Evolutionary conservation across 2,797 vertebrate species (phyloP), one percentile per base, ranked within the genome.

Genomic region (Spinus pinus): DNA sequence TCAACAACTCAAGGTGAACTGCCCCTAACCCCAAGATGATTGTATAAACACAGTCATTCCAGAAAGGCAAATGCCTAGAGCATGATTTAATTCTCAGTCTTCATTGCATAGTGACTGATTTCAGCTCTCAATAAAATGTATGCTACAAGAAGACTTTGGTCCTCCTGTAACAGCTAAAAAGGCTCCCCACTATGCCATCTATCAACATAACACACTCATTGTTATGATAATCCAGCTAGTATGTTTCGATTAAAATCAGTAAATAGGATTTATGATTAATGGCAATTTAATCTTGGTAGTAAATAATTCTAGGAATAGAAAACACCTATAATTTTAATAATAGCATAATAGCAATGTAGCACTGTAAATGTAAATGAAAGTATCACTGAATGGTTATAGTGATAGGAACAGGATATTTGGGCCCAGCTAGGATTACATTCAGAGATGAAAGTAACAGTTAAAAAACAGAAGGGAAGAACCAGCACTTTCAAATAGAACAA

Each of bases 241-340:
- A 67, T 24, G n/a, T 61, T 89, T 74, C 54, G 27, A 92, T 42
- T 81, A 64, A 81, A 88, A 81, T 78, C 28, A 64, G 39, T 71
- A 81, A 73, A 57, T 3, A 81, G 23, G 30, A 57, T 57, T 86
- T 56, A 82, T 54, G n/a, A 82, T 86, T 81, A 81, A 31, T 54
- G 30, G 62, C 35, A 81, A 86, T 78, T 90, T 81, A 88, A 79
- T 42, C 25, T 79, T 61, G 28, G 30, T 47, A 57, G 64, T 81
- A 95, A 94, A 51, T 57, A 89, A 73, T 74, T 85, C 24, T 15
- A 78, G 53, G 25, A 73, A 30, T 35, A 80, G 41, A 86, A 87
- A 92, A 30, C 74, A 94, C 14, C 41, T 73, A 7, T 49, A 49
- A 81, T 86, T 95, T 83, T 67, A 86, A 33, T 56, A 96, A 89